Conservation (phyloP, 1,140 invertebrate genomes). For the Apis mellifera region Amel_HAv3.1 CM009931.2:19951501-19952000, state of each 20-base stretch:
- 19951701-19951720: background rate
- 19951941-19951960: slow-evolving; percentile 41
- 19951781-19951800: too few species aligned
- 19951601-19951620: too few species aligned
- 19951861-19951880: too few species aligned
- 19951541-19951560: background rate
- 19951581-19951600: too few species aligned
- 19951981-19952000: slow-evolving; percentile 65
- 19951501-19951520: slow-evolving; percentile 46
- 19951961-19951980: background rate
- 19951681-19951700: slow-evolving; percentile 28
- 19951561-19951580: too few species aligned
- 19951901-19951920: too few species aligned
- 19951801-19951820: too few species aligned
- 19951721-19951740: slow-evolving; percentile 34
- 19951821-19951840: too few species aligned
- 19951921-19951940: background rate
- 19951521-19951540: slow-evolving; percentile 48
- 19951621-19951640: background rate
- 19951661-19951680: slow-evolving; percentile 34
- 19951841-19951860: too few species aligned
- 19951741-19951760: background rate
- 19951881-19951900: too few species aligned
- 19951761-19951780: too few species aligned
- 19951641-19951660: background rate